Evolutionary conservation across 2,113 vertebrate genomes (phyloP), one percentile per base, ranked within the genome.

Genomic region (Oostethus manadensis): DNA sequence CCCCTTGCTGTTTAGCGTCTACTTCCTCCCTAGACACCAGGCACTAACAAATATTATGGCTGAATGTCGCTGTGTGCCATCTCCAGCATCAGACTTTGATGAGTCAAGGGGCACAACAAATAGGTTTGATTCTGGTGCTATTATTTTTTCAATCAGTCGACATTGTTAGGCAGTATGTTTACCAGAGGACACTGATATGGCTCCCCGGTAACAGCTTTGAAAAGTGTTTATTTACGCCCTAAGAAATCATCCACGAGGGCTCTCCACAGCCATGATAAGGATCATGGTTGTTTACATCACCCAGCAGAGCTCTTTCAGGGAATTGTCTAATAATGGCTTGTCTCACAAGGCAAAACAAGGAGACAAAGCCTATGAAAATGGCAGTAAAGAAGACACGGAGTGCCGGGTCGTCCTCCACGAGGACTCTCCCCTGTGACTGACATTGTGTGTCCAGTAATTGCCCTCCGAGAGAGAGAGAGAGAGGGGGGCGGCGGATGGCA

Each of bases 171-270:
- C 13, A 0, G 45, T 14, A n/a, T 2, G 26, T 60, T 62, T 42
- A 51, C 21, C 29, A 38, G 54, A 44, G 58, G 10, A 1, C 3
- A n/a, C 35, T 51, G 62, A 56, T 71, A 77, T 74, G 60, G 70
- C 66, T 80, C 79, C 79, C 84, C 9, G 10, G 65, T 69, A 81
- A 56, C 51, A 64, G 51, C 71, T 81, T 17, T 22, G 50, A 64
- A 76, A 77, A 74, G 64, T 68, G 71, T 84, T 82, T 84, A 77
- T 79, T 83, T 85, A 79, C 78, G 73, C 79, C 66, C 50, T 61
- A 47, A 74, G 66, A 76, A 76, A 76, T 73, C 65, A 73, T 59
- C 43, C 58, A 78, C 66, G 60, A 78, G 75, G 71, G 61, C 75
- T 78, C 80, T 83, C 80, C 8, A 44, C 0, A 51, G 76, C 62